phyloP scores from a whole-genome alignment of 2,797 vertebrate genomes.

The Pangasius mekongensis region DNA sequence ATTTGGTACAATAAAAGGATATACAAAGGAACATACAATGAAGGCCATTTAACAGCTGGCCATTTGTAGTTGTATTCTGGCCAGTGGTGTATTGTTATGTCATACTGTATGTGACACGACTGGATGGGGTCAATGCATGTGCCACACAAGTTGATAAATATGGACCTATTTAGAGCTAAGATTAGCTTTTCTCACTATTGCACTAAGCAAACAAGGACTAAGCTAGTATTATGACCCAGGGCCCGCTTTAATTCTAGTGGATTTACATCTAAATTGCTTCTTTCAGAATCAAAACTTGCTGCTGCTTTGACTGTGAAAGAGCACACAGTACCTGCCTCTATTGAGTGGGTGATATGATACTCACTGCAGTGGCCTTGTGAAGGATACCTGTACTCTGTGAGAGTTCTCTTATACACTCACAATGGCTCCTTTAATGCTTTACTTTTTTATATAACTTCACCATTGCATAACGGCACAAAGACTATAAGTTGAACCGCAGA shows the following conservation, averaged over 20 bases:
- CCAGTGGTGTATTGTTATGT: neutral
- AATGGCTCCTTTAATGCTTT: slow-evolving; percentile 34
- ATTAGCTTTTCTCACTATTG: neutral
- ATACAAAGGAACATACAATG: neutral
- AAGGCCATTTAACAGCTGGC: neutral
- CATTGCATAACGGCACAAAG: slow-evolving; percentile 28
- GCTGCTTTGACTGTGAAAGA: slow-evolving; percentile 32
- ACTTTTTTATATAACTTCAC: slow-evolving; percentile 20
- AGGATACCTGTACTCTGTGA: slow-evolving; percentile 8
- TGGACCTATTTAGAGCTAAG: neutral
- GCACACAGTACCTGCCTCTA: slow-evolving; percentile 24
- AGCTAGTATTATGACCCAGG: neutral
- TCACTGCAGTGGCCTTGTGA: slow-evolving; percentile 22
- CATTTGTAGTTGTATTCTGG: neutral
- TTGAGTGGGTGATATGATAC: slow-evolving; percentile 46
- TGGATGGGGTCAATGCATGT: neutral
- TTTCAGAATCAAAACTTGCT: slow-evolving; percentile 13
- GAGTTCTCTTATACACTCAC: slow-evolving; percentile 3
- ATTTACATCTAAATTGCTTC: neutral
- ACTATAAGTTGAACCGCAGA: slow-evolving; percentile 2
- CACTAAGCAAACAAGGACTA: neutral
- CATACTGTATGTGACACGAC: neutral
- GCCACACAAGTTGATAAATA: neutral
- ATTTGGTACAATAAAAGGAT: no score
- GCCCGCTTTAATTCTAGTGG: neutral